These are phyloP conservation scores for Psettodes erumei DNA, from an alignment of 2,113 vertebrate genomes.

Conservation along the genomic window DNA sequence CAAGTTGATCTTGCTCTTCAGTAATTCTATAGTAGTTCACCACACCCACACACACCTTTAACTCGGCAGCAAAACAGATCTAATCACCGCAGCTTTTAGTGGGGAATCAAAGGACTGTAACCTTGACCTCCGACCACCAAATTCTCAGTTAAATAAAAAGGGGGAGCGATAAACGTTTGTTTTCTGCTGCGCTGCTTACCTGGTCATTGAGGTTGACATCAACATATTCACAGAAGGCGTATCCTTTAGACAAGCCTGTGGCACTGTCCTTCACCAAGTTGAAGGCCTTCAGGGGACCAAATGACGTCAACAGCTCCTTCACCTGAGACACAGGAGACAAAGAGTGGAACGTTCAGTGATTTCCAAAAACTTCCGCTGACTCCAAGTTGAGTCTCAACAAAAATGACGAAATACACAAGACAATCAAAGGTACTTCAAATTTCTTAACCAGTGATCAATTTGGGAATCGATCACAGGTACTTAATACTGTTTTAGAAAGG, in stretches of 20 bases:
- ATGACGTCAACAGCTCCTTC: slow-evolving; percentile 92
- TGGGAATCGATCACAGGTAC: not conserved
- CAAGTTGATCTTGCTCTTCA: too few relatives aligned
- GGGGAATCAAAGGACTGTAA: too few relatives aligned
- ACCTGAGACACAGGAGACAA: slow-evolving; percentile 79
- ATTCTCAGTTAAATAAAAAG: too few relatives aligned
- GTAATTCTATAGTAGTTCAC: too few relatives aligned
- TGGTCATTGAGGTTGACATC: slow-evolving; percentile 94
- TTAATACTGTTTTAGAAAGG: not conserved
- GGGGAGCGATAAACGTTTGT: too few relatives aligned
- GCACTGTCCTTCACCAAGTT: slow-evolving; percentile 95
- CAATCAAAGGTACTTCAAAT: not conserved
- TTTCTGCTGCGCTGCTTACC: slow-evolving; percentile 73
- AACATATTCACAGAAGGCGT: slow-evolving; percentile 95
- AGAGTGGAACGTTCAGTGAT: not conserved
- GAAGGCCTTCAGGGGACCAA: slow-evolving; percentile 93
- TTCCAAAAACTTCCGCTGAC: not conserved
- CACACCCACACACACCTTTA: too few relatives aligned
- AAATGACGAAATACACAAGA: not conserved
- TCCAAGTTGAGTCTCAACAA: not conserved
- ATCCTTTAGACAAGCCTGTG: slow-evolving; percentile 93
- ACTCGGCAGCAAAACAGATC: too few relatives aligned
- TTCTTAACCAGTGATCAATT: not conserved
- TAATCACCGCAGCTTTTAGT: too few relatives aligned
- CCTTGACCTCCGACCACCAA: too few relatives aligned